These are phyloP conservation scores for Mallotus villosus DNA, from an alignment of 2,797 vertebrate species.

Conservation along the genomic window DNA sequence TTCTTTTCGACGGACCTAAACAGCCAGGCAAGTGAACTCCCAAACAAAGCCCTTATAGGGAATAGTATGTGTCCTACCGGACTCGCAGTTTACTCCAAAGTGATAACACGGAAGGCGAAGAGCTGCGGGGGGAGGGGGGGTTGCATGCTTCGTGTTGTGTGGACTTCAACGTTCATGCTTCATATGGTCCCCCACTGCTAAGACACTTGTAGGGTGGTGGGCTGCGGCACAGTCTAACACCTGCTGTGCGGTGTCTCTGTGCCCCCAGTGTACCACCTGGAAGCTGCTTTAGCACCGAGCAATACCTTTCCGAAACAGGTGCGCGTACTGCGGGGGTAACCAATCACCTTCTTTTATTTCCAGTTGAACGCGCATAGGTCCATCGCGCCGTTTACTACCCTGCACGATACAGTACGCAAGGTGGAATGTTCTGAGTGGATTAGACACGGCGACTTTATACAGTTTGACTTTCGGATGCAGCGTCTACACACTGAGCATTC, in stretches of 20 bases:
- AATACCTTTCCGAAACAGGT: neutral
- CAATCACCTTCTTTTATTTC: neutral
- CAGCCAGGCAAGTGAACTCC: conserved; percentile 88
- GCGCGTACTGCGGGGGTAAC: neutral
- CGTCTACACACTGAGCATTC: neutral
- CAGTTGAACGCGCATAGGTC: no score
- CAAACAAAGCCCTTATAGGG: conserved; percentile 99
- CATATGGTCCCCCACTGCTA: conserved; percentile 35
- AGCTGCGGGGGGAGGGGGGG: conserved; percentile 42
- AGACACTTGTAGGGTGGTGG: conserved; percentile 29
- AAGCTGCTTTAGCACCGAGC: conserved; percentile 7
- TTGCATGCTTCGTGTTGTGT: neutral
- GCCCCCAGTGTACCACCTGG: conserved; percentile 24
- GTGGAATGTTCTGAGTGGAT: no score
- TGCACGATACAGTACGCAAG: no score
- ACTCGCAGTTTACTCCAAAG: conserved; percentile 78
- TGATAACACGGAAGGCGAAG: conserved; percentile 75
- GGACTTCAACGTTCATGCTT: conserved; percentile 50
- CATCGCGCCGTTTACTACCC: no score
- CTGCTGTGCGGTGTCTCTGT: conserved; percentile 1
- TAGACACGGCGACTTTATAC: no score
- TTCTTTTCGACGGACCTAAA: conserved; percentile 79
- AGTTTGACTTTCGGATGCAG: neutral
- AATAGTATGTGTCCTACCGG: conserved; percentile 80
- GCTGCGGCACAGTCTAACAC: conserved; percentile 21